Evolutionary conservation across 2,797 vertebrate species (phyloP).

Genomic region (Microchirus variegatus): DNA sequence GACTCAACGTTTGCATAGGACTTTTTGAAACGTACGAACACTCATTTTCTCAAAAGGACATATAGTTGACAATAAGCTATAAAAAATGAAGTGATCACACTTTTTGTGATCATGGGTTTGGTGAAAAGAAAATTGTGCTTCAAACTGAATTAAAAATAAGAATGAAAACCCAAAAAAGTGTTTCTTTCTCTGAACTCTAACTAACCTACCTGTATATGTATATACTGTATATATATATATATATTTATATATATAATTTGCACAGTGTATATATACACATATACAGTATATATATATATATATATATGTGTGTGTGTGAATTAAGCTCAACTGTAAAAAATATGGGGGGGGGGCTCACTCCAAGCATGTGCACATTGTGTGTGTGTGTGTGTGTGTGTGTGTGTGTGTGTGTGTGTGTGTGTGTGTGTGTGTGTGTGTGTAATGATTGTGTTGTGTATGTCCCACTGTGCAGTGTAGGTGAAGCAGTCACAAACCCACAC

Average conservation of each 20-base stretch:
- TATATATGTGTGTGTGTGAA: too few relatives aligned
- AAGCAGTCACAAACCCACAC: conserved; percentile 29
- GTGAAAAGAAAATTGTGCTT: neutral
- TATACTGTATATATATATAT: too few relatives aligned
- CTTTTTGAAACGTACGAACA: neutral
- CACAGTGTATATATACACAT: too few relatives aligned
- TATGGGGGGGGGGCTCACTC: conserved; percentile 26
- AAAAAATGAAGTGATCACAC: neutral
- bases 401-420: too few relatives aligned
- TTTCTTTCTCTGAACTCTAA: too few relatives aligned
- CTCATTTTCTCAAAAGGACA: conserved; percentile 6
- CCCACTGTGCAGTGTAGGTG: conserved; percentile 19
- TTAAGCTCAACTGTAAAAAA: conserved; percentile 22
- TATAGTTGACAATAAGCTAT: neutral
- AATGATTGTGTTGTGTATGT: conserved; percentile 28
- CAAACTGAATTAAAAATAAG: neutral
- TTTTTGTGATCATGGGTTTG: neutral
- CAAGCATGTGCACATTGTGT: conserved; percentile 61
- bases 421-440: conserved; percentile 15
- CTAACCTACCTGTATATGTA: too few relatives aligned
- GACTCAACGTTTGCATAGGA: neutral
- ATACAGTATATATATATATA: too few relatives aligned
- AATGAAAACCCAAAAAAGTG: too few relatives aligned
- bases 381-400: too few relatives aligned
- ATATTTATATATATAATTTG: too few relatives aligned